Percentiles rank a stretch among this genome's conserved stretches.
Conservation (phyloP, 53 echinoderm and acorn worm species). For the Luidia sarsii region DNA sequence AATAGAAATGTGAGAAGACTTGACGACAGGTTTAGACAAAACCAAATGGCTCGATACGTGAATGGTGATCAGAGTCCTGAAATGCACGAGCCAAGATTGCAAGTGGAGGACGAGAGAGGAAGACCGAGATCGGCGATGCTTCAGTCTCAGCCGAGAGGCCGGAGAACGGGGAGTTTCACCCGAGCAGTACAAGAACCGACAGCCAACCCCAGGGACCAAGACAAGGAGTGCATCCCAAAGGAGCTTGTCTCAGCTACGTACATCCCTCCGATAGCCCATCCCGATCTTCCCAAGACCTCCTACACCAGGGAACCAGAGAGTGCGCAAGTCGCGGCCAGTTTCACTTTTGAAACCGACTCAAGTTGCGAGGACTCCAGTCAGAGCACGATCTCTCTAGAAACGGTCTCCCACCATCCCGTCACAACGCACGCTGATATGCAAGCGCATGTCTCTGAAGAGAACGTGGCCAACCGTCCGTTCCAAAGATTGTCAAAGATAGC, state of each 20-base stretch:
- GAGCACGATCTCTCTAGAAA: neutral
- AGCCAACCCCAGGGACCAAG: neutral
- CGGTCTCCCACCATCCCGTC: slow-evolving; percentile 18
- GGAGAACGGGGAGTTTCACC: slow-evolving; percentile 51
- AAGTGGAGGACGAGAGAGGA: slow-evolving; percentile 7
- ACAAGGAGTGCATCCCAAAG: neutral
- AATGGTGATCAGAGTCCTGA: neutral
- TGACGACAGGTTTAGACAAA: slow-evolving; percentile 5
- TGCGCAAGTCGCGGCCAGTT: slow-evolving; percentile 10
- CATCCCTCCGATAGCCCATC: slow-evolving; percentile 51
- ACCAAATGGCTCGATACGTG: neutral
- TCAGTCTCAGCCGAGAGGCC: slow-evolving; percentile 1
- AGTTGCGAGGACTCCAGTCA: slow-evolving; percentile 25
- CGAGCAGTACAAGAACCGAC: slow-evolving; percentile 38
- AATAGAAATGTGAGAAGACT: neutral
- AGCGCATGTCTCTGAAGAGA: neutral
- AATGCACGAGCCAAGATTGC: neutral
- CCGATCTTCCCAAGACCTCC: slow-evolving; percentile 40
- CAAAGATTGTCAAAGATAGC: slow-evolving; percentile 26
- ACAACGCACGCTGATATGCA: slow-evolving; percentile 11
- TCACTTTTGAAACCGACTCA: slow-evolving; percentile 21
- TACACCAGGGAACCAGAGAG: slow-evolving; percentile 27
- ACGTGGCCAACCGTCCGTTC: slow-evolving; percentile 11
- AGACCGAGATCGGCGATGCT: slow-evolving; percentile 4
- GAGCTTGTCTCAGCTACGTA: slow-evolving; percentile 50